Conservation (phyloP, 2,797 vertebrate genomes). For the Urosaurus nigricauda region DNA sequence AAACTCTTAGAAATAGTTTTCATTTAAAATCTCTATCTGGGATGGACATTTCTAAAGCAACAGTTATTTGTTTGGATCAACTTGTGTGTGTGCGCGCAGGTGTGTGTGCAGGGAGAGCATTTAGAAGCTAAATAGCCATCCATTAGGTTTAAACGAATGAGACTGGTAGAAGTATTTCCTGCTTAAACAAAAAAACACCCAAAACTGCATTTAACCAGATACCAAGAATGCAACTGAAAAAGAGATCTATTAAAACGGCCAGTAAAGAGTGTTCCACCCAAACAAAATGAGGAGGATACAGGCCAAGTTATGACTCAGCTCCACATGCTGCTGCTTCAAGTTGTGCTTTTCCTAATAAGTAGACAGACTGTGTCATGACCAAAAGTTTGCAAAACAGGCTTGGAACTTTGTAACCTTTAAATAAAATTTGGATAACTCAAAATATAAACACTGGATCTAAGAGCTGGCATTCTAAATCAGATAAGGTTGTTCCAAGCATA, state of each 20-base stretch:
- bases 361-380: slow-evolving; percentile 66
- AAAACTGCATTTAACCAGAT: neutral
- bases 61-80: neutral
- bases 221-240: slow-evolving; percentile 39
- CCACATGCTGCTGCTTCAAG: slow-evolving; percentile 50
- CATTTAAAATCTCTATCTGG: neutral
- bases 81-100: too few relatives aligned
- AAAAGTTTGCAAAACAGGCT: slow-evolving; percentile 62
- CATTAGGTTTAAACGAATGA: slow-evolving; percentile 36
- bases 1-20: neutral
- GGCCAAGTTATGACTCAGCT: slow-evolving; percentile 62
- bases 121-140: neutral
- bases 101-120: neutral
- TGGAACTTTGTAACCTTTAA: slow-evolving; percentile 50
- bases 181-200: neutral
- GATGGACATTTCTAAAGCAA: neutral
- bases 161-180: slow-evolving; percentile 32
- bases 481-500: neutral
- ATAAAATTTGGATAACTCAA: slow-evolving; percentile 24
- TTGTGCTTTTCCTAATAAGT: slow-evolving; percentile 66
- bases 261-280: slow-evolving; percentile 54
- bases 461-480: slow-evolving; percentile 8
- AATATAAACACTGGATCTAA: slow-evolving; percentile 35
- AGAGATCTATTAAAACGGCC: slow-evolving; percentile 14
- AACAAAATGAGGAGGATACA: slow-evolving; percentile 56